phyloP scores from a whole-genome alignment of 1,140 invertebrate genomes.

The Ridgeia piscesae region DNA sequence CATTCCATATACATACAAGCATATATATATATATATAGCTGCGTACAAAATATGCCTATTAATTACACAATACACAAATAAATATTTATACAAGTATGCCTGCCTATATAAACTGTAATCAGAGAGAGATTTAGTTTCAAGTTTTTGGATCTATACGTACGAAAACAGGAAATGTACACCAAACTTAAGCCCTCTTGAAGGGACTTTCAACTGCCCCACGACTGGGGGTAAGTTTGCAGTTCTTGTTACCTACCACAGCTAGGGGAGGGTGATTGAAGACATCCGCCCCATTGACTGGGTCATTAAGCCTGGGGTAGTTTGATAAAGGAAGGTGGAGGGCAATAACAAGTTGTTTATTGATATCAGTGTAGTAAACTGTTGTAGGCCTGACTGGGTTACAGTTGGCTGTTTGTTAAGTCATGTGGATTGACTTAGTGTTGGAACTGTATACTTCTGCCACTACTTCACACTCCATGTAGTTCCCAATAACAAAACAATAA shows the following conservation, averaged over 20 bases:
- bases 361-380: neutral
- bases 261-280: neutral
- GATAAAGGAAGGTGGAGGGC: neutral
- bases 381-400: neutral
- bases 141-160: neutral
- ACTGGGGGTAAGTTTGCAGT: neutral
- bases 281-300: neutral
- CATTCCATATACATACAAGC: no score
- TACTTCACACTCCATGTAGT: neutral
- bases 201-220: neutral
- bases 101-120: no score
- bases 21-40: no score
- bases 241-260: neutral
- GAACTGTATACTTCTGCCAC: neutral
- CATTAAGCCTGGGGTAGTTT: neutral
- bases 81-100: no score
- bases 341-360: neutral
- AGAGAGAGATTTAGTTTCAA: neutral
- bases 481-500: neutral
- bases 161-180: neutral
- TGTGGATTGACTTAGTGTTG: neutral
- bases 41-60: no score
- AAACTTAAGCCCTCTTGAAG: neutral
- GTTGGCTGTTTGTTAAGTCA: neutral
- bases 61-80: no score